Evolutionary conservation across 2,113 vertebrate species (phyloP), one percentile per base, ranked within the genome.

Genomic region (Jaculus jaculus): DNA sequence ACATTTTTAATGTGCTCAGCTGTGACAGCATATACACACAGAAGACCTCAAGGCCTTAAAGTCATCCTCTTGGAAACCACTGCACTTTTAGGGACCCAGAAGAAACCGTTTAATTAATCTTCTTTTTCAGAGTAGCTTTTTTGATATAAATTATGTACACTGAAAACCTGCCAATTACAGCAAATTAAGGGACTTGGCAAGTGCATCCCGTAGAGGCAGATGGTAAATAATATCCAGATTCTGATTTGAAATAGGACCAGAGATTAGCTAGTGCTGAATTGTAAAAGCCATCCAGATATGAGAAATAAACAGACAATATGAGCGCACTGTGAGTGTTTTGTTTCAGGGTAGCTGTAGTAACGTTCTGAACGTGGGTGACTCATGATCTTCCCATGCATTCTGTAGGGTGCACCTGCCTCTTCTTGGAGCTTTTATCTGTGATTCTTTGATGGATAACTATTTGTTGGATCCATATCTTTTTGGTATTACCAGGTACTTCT

Each of bases 181-280:
- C 98, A 98, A 98, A 98, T 98, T 98, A 98, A 98, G 98, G 97
- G 95, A 98, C 97, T 98, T 98, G 98, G 98, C 98, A 98, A 98
- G 94, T 97, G 92, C 96, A 95, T 98, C 96, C 98, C 97, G 97
- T 98, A 89, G 97, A 98, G 98, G 98, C 98, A 98, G 98, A 98
- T 98, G 98, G 98, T 98, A 98, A 98, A 98, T 98, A 98, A 98
- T 98, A 98, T 98, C 98, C 98, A 98, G 96, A 98, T 98, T 98
- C 97, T 97, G 98, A 98, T 96, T 98, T 97, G 98, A 98, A 98
- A 98, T 96, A 98, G 96, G 97, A 97, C 97, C 97, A 98, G 98
- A 94, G 97, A 98, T 98, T 98, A 98, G 97, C 98, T 97, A 95
- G 97, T 97, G 93, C 83, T 97, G 95, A 97, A 98, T 96, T 96